phyloP scores from a whole-genome alignment of 2,888 invertebrate species.

The Drosophila kuntzei region DNA sequence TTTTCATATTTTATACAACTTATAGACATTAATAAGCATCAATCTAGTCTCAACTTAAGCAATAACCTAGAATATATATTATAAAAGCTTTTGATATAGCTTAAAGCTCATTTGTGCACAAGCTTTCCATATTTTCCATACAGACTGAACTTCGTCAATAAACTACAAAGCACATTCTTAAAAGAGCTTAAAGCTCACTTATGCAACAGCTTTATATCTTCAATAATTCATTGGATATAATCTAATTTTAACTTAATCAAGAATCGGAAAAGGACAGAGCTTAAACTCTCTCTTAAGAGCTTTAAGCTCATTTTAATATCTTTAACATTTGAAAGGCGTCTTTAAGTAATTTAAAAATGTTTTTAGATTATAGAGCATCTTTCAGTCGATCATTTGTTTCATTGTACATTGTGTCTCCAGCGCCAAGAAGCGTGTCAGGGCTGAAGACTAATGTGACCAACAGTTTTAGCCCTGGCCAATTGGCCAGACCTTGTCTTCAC shows the following conservation, averaged over 20 bases:
- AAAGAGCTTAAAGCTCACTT: not conserved
- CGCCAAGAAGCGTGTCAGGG: slow-evolving; percentile 65
- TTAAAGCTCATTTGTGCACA: not conserved
- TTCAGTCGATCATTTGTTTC: not conserved
- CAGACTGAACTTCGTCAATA: not conserved
- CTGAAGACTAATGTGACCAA: slow-evolving; percentile 30
- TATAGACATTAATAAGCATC: not conserved
- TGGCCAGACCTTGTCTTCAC: slow-evolving; percentile 61
- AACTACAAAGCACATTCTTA: not conserved
- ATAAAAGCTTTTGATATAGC: not conserved
- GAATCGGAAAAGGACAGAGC: no score
- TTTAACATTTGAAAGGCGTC: not conserved
- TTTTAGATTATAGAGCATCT: not conserved
- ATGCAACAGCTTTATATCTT: not conserved
- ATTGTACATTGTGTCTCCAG: slow-evolving; percentile 13
- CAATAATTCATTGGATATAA: not conserved
- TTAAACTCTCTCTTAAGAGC: not conserved
- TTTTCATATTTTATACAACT: no score
- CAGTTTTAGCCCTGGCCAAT: slow-evolving; percentile 56
- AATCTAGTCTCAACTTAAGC: no score
- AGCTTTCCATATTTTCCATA: no score
- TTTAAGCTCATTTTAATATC: not conserved
- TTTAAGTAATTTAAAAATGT: not conserved
- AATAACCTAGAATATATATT: not conserved
- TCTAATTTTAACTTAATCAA: not conserved